Evolutionary conservation across 2,797 vertebrate species (phyloP), one percentile per base, ranked within the genome.

Genomic region (Ptychadena robeensis): DNA sequence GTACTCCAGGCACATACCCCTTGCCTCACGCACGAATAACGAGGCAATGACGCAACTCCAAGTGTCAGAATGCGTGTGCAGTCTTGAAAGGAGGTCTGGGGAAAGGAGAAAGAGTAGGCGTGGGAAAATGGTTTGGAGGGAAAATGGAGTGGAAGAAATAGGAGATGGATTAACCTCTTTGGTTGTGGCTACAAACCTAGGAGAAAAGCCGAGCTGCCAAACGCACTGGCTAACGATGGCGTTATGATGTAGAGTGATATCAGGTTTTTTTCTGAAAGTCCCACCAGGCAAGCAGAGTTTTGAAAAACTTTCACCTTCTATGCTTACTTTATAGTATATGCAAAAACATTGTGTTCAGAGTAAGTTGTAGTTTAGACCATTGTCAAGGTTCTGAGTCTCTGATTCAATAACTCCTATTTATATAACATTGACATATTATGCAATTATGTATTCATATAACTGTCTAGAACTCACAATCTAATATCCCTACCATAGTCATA

Each of bases 121-220:
- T 85, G 83, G 83, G 83, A 85, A 85, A 85, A 66, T 71, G 9
- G n/a, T 85, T 68, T 75, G 78, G 78, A 75, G 35, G 70, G 82
- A 70, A 69, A 37, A 67, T 34, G 25, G 66, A 59, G 35, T 37
- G 65, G 70, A 35, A 63, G 65, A 25, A 15, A 44, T 57, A 61
- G 53, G 75, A 72, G 74, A 66, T 40, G 53, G 64, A 74, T 84
- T 79, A 74, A 84, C 63, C 71, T 28, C 28, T 69, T 63, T 84
- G 38, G 59, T 74, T 73, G 37, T 66, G 75, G 61, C 38, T 66
- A 77, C 61, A 77, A 77, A 77, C 63, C 75, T 66, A 30, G 3
- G 32, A 66, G 63, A 67, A 53, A 66, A 28, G 59, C 53, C 2
- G n/a, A 61, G n/a, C 44, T 2, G 44, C 44, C 44, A 48, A 48